Conservation (phyloP, 2,888 invertebrate genomes). For the Polymixis flavicincta region DNA sequence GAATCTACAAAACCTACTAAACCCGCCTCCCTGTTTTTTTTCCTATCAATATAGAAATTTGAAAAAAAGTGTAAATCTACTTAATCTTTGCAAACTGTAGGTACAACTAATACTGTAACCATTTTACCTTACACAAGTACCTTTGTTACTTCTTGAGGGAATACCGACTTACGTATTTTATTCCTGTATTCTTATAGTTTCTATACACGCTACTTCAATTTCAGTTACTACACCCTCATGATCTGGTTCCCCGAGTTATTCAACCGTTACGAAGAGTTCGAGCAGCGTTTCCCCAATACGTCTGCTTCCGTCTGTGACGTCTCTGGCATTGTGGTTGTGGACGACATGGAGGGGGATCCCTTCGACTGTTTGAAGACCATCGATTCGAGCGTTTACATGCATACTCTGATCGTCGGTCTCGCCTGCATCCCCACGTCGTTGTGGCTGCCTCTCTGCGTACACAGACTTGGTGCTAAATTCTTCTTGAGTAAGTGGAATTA, state of each 20-base stretch:
- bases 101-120: neutral
- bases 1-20: no score
- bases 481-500: slow-evolving; percentile 92
- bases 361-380: slow-evolving; percentile 92
- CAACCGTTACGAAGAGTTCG: slow-evolving; percentile 95
- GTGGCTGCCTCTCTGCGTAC: slow-evolving; percentile 94
- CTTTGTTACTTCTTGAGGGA: slow-evolving; percentile 1
- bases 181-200: neutral
- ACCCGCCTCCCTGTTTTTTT: neutral
- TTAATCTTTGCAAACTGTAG: neutral
- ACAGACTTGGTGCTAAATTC: slow-evolving; percentile 95
- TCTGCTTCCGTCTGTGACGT: slow-evolving; percentile 95
- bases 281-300: slow-evolving; percentile 91
- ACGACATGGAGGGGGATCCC: slow-evolving; percentile 84
- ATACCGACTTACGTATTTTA: neutral
- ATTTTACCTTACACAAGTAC: neutral
- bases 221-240: slow-evolving; percentile 97
- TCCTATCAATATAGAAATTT: neutral
- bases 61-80: neutral
- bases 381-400: slow-evolving; percentile 92
- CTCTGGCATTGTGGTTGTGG: slow-evolving; percentile 91
- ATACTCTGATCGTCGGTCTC: slow-evolving; percentile 94
- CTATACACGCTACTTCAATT: slow-evolving; percentile 36
- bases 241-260: slow-evolving; percentile 98
- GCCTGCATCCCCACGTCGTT: slow-evolving; percentile 95